Conservation (phyloP, 2,888 invertebrate species). For the Philonicus albiceps region DNA sequence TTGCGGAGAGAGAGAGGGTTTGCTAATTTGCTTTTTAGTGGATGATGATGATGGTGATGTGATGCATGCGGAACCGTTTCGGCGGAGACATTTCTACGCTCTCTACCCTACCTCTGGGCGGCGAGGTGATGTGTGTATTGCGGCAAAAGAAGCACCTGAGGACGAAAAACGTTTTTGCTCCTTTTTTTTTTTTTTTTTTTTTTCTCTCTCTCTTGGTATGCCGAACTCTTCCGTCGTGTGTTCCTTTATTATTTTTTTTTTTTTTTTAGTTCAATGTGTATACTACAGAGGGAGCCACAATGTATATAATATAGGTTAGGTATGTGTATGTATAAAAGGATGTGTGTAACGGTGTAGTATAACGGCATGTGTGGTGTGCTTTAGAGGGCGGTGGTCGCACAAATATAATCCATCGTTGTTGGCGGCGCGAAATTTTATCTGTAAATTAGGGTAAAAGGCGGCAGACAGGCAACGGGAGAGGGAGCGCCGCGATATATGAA, state of each 20-base stretch:
- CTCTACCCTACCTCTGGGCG: not conserved
- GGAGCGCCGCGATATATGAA: no score
- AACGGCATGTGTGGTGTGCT: constrained; percentile 40
- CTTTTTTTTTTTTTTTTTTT: not conserved
- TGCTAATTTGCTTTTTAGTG: not conserved
- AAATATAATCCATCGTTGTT: constrained; percentile 36
- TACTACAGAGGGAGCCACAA: not conserved
- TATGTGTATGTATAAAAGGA: not conserved
- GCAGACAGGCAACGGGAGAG: not conserved
- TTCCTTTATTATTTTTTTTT: no score
- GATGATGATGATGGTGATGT: not conserved
- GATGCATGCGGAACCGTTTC: not conserved
- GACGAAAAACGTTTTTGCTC: not conserved
- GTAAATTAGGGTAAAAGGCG: constrained; percentile 16
- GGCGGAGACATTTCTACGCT: not conserved
- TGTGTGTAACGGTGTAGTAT: not conserved
- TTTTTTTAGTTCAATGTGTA: constrained; percentile 13
- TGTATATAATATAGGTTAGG: not conserved
- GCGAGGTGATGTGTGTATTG: not conserved
- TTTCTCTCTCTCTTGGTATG: not conserved
- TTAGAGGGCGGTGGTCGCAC: constrained; percentile 48
- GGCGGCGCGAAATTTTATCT: constrained; percentile 41
- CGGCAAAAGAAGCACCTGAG: constrained; percentile 1
- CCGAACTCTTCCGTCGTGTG: not conserved
- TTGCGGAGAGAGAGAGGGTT: no score